These are phyloP conservation scores for Mobula birostris DNA, from an alignment of 2,113 vertebrate species.

Conservation along the genomic window DNA sequence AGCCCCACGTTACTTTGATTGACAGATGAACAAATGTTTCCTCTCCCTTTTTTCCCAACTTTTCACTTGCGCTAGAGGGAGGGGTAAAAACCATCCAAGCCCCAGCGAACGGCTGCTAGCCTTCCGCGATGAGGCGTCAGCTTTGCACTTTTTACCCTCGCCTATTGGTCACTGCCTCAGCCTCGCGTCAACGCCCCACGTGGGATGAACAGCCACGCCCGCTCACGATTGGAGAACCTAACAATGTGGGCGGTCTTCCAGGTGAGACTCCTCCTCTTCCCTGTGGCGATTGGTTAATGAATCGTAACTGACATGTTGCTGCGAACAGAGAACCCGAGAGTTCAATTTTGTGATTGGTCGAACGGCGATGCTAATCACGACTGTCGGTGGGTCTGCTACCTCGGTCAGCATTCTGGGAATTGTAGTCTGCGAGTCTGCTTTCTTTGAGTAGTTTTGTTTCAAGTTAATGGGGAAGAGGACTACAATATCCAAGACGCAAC, in stretches of 20 bases:
- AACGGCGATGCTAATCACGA: not conserved
- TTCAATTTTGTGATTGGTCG: not conserved
- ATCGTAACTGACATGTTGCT: not conserved
- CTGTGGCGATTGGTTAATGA: not conserved
- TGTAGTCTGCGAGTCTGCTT: conserved; percentile 44
- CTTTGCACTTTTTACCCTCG: conserved; percentile 39
- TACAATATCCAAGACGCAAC: conserved; percentile 55
- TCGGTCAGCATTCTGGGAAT: conserved; percentile 47
- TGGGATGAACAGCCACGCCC: conserved; percentile 47
- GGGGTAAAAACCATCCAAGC: conserved; percentile 47
- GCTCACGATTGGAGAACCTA: conserved; percentile 56
- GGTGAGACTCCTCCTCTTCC: conserved; percentile 43
- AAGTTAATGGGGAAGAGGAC: conserved; percentile 39
- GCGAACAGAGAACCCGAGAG: not conserved
- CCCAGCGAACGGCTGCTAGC: conserved; percentile 51
- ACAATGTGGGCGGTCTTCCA: conserved; percentile 57
- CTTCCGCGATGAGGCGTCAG: fast-evolving
- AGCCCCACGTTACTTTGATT: conserved; percentile 93
- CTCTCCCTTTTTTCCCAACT: conserved; percentile 52
- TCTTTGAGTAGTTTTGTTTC: not conserved
- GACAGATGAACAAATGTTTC: conserved; percentile 80
- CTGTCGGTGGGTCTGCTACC: not conserved
- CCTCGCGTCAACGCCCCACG: conserved; percentile 54
- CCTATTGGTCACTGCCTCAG: conserved; percentile 43
- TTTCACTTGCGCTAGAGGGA: conserved; percentile 60